Base-by-base conservation (phyloP, 2,797 vertebrate genomes). In the Enteromius unitaeniatus region DNA sequence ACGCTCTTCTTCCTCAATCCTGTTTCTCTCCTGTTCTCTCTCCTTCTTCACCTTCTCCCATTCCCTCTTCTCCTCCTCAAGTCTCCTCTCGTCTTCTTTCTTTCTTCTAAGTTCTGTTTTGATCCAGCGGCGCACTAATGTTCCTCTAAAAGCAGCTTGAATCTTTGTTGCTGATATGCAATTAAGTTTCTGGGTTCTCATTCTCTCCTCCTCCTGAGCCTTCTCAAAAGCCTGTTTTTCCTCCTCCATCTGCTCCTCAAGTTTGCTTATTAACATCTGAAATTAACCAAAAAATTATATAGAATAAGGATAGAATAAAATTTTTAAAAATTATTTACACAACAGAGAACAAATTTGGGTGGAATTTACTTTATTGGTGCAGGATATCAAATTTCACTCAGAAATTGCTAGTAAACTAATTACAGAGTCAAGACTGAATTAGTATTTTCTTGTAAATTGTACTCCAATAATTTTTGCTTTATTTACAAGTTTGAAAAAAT, bases 201-300 rank as follows among this genome's bases (percentile, higher is more conserved):
- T 86, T 34, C 75, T 90, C 88, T 93, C 89, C 90, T 94, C 90
- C 84, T 90, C 89, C 88, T 93, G 93, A 42, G 92, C 83, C 26
- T 95, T 89, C 87, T 96, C 92, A 87, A 91, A 93, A 14, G 26
- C 80, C 67, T 34, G 92, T 88, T 89, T 94, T 88, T 97, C 96
- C 70, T 95, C 91, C 78, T 95, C 90, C 81, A 98, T 92, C 92
- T 93, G 93, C 82, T 93, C 87, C 74, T 95, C 92, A 76, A 98
- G 88, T 49, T 91, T 93, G 65, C 80, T 85, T 85, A 97, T 96
- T 62, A 92, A 62, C 55, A 95, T 95, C 98, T 99, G 88, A 85
- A 64, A 79, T 45, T 10, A 37, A 79, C 4, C 6, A 73, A 45
- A 76, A 79, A 26, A 67, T 0, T 15, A 3, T 15, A 47, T 47